These are phyloP conservation scores for Stigmatopora nigra DNA, from an alignment of 2,113 vertebrate species.

Conservation along the genomic window DNA sequence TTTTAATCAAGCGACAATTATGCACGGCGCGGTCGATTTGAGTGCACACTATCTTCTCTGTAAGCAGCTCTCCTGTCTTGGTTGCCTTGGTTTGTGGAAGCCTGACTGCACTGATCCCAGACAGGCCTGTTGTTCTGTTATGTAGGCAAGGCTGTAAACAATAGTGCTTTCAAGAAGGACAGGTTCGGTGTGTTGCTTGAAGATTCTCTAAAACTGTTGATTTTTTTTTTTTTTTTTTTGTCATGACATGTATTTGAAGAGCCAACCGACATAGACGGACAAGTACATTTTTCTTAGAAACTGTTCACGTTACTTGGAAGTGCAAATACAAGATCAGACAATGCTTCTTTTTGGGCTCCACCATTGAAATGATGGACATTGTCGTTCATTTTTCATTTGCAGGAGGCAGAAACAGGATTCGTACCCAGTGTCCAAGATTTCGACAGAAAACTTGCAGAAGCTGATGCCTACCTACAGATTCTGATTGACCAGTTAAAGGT, in stretches of 20 bases:
- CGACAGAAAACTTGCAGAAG: constrained; percentile 96
- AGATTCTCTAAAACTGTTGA: constrained; percentile 51
- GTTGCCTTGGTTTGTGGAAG: constrained; percentile 25
- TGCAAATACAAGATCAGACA: constrained; percentile 12
- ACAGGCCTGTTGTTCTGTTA: constrained; percentile 43
- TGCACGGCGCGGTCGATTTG: constrained; percentile 11
- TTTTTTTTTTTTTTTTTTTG: constrained; percentile 39
- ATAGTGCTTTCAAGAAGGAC: constrained; percentile 39
- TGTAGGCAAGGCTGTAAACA: constrained; percentile 38
- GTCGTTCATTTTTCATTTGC: constrained; percentile 16
- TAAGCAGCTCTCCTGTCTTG: background rate
- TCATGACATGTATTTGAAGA: constrained; percentile 7
- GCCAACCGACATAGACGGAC: background rate
- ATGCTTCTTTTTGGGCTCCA: constrained; percentile 1
- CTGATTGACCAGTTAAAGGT: constrained; percentile 98
- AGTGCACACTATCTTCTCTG: constrained; percentile 11
- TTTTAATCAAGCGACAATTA: constrained; percentile 35
- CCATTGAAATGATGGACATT: constrained; percentile 3
- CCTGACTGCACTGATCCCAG: constrained; percentile 18
- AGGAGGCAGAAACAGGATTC: constrained; percentile 93
- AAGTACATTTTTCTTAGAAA: background rate
- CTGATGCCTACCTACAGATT: constrained; percentile 98
- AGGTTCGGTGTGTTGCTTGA: constrained; percentile 41
- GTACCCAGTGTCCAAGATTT: constrained; percentile 97
- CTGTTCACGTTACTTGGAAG: constrained; percentile 21